Base-by-base conservation (phyloP, 2,888 invertebrate genomes). In the Caprella mutica region DNA sequence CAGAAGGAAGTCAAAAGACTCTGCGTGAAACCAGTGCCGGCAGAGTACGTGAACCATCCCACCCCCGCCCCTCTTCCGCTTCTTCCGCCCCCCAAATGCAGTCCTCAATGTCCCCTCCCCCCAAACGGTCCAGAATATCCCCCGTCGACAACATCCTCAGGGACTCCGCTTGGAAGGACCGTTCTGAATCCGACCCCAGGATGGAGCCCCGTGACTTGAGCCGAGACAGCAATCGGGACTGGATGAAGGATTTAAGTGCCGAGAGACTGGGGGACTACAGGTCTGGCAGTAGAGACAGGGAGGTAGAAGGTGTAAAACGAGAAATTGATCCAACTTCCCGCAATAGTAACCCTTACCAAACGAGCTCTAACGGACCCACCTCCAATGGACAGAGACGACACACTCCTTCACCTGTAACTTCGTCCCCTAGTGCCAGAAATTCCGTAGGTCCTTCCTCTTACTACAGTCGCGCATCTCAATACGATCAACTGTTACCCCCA, bases 331-430 rank as follows among this genome's bases (percentile, higher is more conserved):
- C n/a, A n/a, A n/a, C n/a, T 54, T n/a, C 64, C 56, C n/a, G n/a
- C n/a, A n/a, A n/a, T n/a, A n/a, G n/a, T n/a, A n/a, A n/a, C n/a
- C n/a, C n/a, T 54, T n/a, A 60, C 56, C 12, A 52, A 51, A 23
- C 57, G 43, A 9, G 42, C 53, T 19, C 43, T 55, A 17, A 52
- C 51, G 27, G 43, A 51, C 35, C 33, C 54, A 21, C 42, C 40
- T 21, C 55, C 46, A 21, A 52, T 56, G 27, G 55, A 50, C 12
- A 54, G 54, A 4, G 64, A 48, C 9, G 38, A 55, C 3, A 60
- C 55, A 17, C 57, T 60, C 42, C 60, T 52, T 55, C 59, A n/a
- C 60, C 59, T 42, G 57, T 60, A 38, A 35, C 58, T 5, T 50
- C 60, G 23, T 58, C 58, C 5, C 48, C 60, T 26, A 56, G 58